A percentile compares a stretch with the other conserved stretches of the same genome.
Conservation (phyloP, 2,113 vertebrate species). For the Perccottus glenii region DNA sequence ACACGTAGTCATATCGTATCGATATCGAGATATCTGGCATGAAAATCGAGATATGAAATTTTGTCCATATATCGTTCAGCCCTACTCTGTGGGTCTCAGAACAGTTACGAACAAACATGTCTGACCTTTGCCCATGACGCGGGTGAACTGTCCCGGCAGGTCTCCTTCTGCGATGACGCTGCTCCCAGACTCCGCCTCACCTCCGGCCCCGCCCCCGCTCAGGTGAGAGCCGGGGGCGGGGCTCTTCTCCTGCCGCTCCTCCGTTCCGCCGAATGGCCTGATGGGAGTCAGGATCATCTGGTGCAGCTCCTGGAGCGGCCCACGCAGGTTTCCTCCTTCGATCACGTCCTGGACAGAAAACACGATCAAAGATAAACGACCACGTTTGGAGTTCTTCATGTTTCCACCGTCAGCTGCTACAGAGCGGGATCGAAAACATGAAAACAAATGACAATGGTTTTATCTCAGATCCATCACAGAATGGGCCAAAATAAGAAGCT, state of each 20-base stretch:
- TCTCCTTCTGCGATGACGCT: conserved; percentile 88
- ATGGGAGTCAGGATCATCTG: conserved; percentile 99
- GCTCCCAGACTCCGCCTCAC: conserved; percentile 85
- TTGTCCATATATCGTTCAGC: too few species aligned
- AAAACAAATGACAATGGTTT: too few species aligned
- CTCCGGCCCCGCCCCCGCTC: conserved; percentile 49
- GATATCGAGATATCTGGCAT: too few species aligned
- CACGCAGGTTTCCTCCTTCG: conserved; percentile 91
- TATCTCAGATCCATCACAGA: too few species aligned
- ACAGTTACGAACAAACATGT: too few species aligned
- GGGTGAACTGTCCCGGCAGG: conserved; percentile 94
- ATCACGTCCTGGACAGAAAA: conserved; percentile 86
- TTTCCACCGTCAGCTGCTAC: too few species aligned
- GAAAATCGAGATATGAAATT: too few species aligned
- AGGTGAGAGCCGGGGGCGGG: conserved; percentile 84
- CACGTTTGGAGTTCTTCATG: too few species aligned
- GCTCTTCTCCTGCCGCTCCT: conserved; percentile 79
- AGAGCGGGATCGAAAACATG: too few species aligned
- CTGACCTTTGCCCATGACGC: conserved; percentile 98
- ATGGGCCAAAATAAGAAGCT: too few species aligned
- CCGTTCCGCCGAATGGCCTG: conserved; percentile 83
- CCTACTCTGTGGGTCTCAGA: too few species aligned
- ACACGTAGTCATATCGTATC: too few species aligned
- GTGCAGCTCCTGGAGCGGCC: conserved; percentile 94
- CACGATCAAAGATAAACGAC: background rate